Evolutionary conservation across 2,888 invertebrate genomes (phyloP).

Genomic region (Eilema sororculum): DNA sequence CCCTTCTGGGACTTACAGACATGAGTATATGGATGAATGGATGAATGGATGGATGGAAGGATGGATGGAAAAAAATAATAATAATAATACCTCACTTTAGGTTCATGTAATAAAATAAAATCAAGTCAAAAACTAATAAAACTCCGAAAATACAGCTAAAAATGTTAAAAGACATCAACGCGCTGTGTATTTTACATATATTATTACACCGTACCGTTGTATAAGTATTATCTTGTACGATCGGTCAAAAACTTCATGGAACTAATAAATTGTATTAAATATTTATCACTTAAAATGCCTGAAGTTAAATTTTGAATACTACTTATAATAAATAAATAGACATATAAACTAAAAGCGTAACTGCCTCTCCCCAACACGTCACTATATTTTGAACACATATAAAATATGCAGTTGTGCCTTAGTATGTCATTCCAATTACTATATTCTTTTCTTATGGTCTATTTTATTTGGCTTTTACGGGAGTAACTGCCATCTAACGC

Average conservation of each 20-base stretch:
- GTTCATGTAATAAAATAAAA: neutral
- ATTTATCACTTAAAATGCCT: neutral
- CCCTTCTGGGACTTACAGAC: too few species aligned
- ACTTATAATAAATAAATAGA: neutral
- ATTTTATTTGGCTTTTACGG: neutral
- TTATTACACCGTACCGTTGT: neutral
- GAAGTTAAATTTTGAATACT: neutral
- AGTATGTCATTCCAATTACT: too few species aligned
- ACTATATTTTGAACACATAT: neutral
- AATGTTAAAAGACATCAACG: constrained; percentile 25
- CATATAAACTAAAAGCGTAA: neutral
- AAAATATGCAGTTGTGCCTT: neutral
- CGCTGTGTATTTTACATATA: neutral
- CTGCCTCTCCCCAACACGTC: too few species aligned
- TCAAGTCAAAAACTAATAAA: neutral
- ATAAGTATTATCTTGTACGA: neutral
- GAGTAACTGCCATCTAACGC: neutral
- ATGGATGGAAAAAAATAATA: too few species aligned
- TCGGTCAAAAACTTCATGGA: constrained; percentile 1
- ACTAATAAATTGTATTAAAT: neutral
- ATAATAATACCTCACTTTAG: too few species aligned
- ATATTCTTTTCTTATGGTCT: neutral
- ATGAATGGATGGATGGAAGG: too few species aligned
- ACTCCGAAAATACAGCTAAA: neutral
- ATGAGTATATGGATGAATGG: too few species aligned